These are phyloP conservation scores for Biston betularia DNA, from an alignment of 2,888 invertebrate genomes.

Conservation along the genomic window DNA sequence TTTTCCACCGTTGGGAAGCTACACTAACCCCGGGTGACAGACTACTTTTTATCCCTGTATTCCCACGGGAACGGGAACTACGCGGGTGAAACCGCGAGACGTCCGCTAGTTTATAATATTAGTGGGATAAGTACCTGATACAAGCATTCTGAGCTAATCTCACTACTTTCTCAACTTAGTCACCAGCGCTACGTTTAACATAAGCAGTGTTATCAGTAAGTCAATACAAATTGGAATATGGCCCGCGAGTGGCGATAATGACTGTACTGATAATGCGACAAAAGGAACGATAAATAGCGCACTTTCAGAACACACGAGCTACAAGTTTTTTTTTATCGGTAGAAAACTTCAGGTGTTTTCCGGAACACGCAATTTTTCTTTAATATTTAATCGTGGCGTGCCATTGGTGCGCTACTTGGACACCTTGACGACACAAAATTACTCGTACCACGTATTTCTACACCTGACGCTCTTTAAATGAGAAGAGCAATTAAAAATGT, in stretches of 20 bases:
- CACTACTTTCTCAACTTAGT: constrained; percentile 11
- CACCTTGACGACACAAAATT: neutral
- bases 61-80: too few species aligned
- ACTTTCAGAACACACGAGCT: constrained; percentile 9
- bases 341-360: constrained; percentile 30
- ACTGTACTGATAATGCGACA: constrained; percentile 36
- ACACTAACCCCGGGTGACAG: too few species aligned
- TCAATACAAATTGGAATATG: constrained; percentile 36
- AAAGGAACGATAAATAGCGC: constrained; percentile 30
- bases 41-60: too few species aligned
- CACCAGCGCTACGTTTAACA: constrained; percentile 20
- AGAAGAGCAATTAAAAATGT: neutral
- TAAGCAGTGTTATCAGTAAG: constrained; percentile 35
- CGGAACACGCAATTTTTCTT: constrained; percentile 20
- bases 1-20: too few species aligned
- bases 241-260: constrained; percentile 34
- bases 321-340: constrained; percentile 12
- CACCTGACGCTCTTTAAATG: neutral
- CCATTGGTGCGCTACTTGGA: constrained; percentile 5
- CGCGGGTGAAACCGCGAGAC: too few species aligned
- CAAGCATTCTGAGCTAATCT: too few species aligned
- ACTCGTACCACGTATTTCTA: neutral
- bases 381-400: constrained; percentile 23
- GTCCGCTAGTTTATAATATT: too few species aligned
- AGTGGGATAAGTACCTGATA: too few species aligned